Evolutionary conservation across 2,797 vertebrate species (phyloP).

Genomic region (Hoplostethus mediterraneus): DNA sequence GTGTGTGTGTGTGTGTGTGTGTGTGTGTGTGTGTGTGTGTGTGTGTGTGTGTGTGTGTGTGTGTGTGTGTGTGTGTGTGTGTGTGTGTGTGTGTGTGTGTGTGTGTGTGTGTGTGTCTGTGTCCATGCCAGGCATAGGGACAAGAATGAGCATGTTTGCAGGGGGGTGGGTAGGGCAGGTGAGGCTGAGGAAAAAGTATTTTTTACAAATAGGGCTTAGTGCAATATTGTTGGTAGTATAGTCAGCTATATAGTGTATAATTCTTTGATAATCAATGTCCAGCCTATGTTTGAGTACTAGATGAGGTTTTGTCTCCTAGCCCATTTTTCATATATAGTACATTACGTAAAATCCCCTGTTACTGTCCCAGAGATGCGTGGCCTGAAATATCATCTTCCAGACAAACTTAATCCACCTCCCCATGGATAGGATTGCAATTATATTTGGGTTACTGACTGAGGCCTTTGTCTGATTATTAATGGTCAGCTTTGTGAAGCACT

Average conservation of each 20-base stretch:
- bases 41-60: too few species aligned
- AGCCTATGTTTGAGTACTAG: not conserved
- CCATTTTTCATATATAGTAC: not conserved
- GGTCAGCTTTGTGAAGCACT: not conserved
- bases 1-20: not conserved
- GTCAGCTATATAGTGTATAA: not conserved
- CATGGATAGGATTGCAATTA: constrained; percentile 7
- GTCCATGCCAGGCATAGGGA: too few species aligned
- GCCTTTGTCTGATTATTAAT: constrained; percentile 8
- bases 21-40: too few species aligned
- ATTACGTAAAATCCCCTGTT: not conserved
- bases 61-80: too few species aligned
- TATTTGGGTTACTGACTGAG: constrained; percentile 30
- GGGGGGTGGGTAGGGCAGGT: too few species aligned
- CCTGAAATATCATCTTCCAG: constrained; percentile 10
- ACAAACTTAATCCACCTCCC: constrained; percentile 10
- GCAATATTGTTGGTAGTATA: not conserved
- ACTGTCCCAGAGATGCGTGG: constrained; percentile 9
- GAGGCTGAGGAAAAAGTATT: not conserved
- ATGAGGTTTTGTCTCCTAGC: not conserved
- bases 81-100: too few species aligned
- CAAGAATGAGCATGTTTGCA: too few species aligned
- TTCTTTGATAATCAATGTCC: constrained; percentile 1
- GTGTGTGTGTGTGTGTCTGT: too few species aligned
- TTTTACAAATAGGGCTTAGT: not conserved